Evolutionary conservation across 2,888 invertebrate species (phyloP).

Genomic region (Chalcis sispes): DNA sequence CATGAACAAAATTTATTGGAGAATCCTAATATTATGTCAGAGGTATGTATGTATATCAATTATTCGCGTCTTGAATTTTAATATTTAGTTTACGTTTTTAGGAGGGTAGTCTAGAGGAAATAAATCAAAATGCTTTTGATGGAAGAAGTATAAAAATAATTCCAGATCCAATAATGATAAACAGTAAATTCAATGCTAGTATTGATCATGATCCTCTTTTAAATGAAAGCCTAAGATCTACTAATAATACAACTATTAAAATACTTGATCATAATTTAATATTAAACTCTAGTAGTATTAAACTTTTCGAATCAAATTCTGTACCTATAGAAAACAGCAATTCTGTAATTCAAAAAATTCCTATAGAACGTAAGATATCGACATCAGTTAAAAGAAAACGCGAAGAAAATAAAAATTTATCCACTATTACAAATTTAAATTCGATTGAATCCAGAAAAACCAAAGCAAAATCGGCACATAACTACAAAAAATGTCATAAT

Average conservation of each 20-base stretch:
- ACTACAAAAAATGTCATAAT: constrained; percentile 68
- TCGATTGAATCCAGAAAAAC: constrained; percentile 69
- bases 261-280: constrained; percentile 67
- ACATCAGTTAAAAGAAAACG: constrained; percentile 69
- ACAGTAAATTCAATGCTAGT: constrained; percentile 65
- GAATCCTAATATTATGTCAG: constrained; percentile 68
- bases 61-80: not conserved
- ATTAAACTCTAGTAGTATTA: constrained; percentile 67
- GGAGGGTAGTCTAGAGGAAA: constrained; percentile 70
- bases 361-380: constrained; percentile 44
- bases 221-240: constrained; percentile 67
- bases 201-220: constrained; percentile 67
- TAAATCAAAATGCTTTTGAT: constrained; percentile 67
- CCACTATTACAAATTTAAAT: constrained; percentile 68
- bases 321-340: constrained; percentile 58
- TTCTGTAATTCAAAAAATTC: not conserved
- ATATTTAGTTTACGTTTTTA: constrained; percentile 47
- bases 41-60: constrained; percentile 64
- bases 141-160: constrained; percentile 66
- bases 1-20: constrained; percentile 67
- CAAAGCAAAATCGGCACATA: constrained; percentile 66
- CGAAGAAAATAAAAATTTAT: constrained; percentile 65
- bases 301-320: constrained; percentile 64
- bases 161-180: constrained; percentile 63
- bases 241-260: constrained; percentile 66